Evolutionary conservation across 2,797 vertebrate genomes (phyloP), one percentile per base, ranked within the genome.

Genomic region (Notamacropus eugenii): DNA sequence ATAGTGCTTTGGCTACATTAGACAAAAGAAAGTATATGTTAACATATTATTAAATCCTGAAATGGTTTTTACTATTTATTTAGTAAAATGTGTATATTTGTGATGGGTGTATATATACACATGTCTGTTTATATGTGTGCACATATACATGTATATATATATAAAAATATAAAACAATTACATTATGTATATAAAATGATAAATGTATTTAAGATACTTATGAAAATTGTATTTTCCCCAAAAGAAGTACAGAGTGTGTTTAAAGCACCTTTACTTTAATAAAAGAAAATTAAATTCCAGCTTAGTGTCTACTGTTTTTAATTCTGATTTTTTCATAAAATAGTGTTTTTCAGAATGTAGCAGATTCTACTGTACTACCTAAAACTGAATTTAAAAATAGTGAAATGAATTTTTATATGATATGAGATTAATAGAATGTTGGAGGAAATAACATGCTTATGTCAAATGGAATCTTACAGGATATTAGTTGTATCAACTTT

Each of bases 241-340:
- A 91, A 90, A 95, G 93, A 28, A 74, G 22, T 96, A 93, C 4
- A 94, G 31, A 27, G 16, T 40, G 8, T 82, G n/a, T 82, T 46
- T 9, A 96, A 97, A 95, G 19, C 34, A 91, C 52, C 1, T 54
- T 91, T 91, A 57, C 93, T 93, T 97, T 58, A 95, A 95, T 94
- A 91, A 46, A 97, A 97, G n/a, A 93, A 91, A 95, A 95, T 54
- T 95, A 93, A 95, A 95, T 97, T 97, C 54, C 16, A 93, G 27
- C 50, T 94, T 46, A 95, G 54, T 96, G 40, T 94, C 50, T 97
- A 56, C 28, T 91, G 87, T 92, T 13, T 97, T 94, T 67, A 95
- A 50, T 92, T 96, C 91, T 92, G 46, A 29, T 50, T 90, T 90
- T 96, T 91, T 82, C 67, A 82, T 90, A 0, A 0, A 92, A 55